These are phyloP conservation scores for Pseudomyrmex pallidus DNA, from an alignment of 1,140 invertebrate genomes.

Conservation along the genomic window DNA sequence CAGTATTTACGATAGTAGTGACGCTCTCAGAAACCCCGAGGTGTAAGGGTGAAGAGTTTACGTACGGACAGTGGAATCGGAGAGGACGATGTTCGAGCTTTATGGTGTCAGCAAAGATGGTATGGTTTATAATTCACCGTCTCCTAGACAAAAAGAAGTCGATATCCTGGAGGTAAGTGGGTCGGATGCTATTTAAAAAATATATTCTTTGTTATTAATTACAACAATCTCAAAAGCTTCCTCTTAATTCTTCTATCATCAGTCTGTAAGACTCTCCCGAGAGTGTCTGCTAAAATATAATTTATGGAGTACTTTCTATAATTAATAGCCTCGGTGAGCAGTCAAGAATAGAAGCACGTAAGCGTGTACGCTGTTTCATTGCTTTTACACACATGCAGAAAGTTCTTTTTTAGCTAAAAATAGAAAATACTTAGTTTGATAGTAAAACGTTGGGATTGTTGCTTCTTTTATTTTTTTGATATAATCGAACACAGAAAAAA, in stretches of 20 bases:
- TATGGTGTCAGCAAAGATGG: conserved; percentile 79
- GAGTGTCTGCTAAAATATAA: conserved; percentile 19
- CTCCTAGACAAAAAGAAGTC: conserved; percentile 81
- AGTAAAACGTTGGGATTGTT: too few relatives aligned
- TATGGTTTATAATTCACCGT: conserved; percentile 81
- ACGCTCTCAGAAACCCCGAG: conserved; percentile 26
- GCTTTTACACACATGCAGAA: too few relatives aligned
- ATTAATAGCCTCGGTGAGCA: conserved; percentile 2
- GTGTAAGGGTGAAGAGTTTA: conserved; percentile 23
- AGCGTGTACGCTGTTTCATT: too few relatives aligned
- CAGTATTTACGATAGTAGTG: conserved; percentile 61
- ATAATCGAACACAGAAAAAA: neutral
- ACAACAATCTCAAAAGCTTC: neutral
- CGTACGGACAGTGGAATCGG: conserved; percentile 17
- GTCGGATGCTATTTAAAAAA: neutral
- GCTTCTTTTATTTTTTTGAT: neutral
- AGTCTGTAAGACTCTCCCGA: neutral
- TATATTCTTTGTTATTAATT: neutral
- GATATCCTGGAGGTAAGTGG: conserved; percentile 81
- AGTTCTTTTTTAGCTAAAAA: too few relatives aligned
- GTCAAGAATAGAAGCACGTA: neutral
- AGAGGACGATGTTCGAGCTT: conserved; percentile 79
- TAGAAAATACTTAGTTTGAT: too few relatives aligned
- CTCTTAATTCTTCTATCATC: neutral
- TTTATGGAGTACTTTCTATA: conserved; percentile 3